Base-by-base conservation (phyloP, 30 jellyfish, hydroid and myxozoan genomes). In the Morbakka virulenta region DNA sequence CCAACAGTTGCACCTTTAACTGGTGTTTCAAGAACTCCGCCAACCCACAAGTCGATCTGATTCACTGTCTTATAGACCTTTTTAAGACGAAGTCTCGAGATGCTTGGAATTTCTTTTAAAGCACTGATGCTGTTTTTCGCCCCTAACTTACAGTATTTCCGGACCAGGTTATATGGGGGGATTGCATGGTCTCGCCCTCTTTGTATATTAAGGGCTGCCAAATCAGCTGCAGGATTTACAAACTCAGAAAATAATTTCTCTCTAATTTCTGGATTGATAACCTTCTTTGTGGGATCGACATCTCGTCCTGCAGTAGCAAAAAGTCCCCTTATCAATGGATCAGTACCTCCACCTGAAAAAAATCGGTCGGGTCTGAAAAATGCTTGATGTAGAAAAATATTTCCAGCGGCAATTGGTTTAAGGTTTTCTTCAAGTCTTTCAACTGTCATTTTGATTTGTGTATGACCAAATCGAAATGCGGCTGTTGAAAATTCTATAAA, bases 381-480 rank as follows among this genome's bases (percentile, higher is more conserved):
- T 26, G 87, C 20, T 35, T 35, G 50, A 13, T 52, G 89, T 21
- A 77, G 77, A 21, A 79, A 26, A 4, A 33, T 77, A 11, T 64
- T 35, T 14, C 32, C 72, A 41, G 13, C 57, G 17, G 22, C 2
- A 9, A 67, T 24, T 13, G n/a, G n/a, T 28, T 65, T 51, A 35
- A 77, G 36, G 26, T 77, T 77, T 29, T 64, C 49, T 0, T 77
- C 80, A 31, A 77, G 89, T 34, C 24, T 52, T 3, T 35, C 23
- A 50, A 63, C 31, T 25, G 75, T 29, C 27, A 35, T 29, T 9
- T 29, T n/a, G n/a, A 67, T 67, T 67, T 28, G 52, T 28, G 87
- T 77, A 41, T 77, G 89, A 4, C 88, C 89, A 47, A 64, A 77
- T 28, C 89, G 32, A 28, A 66, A 63, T 3, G 89, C 88, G 1